Base-by-base conservation (phyloP, 2,797 vertebrate species). In the Gallinago stenura region DNA sequence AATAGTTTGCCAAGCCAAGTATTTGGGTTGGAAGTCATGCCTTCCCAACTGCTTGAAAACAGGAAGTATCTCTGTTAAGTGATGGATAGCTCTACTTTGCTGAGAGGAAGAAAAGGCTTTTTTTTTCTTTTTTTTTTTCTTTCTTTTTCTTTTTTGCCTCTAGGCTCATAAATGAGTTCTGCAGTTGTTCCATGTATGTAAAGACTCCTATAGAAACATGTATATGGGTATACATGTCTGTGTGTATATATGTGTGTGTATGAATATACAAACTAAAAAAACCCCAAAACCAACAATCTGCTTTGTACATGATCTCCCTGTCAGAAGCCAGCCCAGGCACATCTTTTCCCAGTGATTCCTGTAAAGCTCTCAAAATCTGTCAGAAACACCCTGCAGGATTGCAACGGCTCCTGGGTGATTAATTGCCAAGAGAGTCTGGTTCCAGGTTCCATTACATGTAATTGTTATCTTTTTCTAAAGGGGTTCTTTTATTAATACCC, bases 41-140 rank as follows among this genome's bases (percentile, higher is more conserved):
- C 96, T 98, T 98, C 97, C 97, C 96, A 97, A 98, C 98, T 98
- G 98, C 98, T 99, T 98, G 98, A 98, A 99, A 99, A 99, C 98
- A 99, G 99, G 98, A 99, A 99, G 98, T 98, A 98, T 98, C 98
- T 99, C 98, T 98, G 98, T 98, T 98, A 98, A 98, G 98, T 98
- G 98, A 99, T 98, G 98, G 98, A 98, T 98, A 97, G 97, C 97
- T 98, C 97, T 98, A 97, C 98, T 98, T 98, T 97, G 96, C 98
- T 97, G 95, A 97, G 98, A 98, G 97, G 97, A 98, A 98, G 96
- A 96, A 96, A 98, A 95, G 90, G 64, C 83, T 95, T 97, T 96
- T 77, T 77, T 93, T 92, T 70, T 15, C 2, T 30, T 3, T 15
- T 18, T 4, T 43, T 26, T 35, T 28, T 28, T 10, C 2, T n/a